Base-by-base conservation (phyloP, 1,140 invertebrate genomes). In the Cardiocondyla obscurior region DNA sequence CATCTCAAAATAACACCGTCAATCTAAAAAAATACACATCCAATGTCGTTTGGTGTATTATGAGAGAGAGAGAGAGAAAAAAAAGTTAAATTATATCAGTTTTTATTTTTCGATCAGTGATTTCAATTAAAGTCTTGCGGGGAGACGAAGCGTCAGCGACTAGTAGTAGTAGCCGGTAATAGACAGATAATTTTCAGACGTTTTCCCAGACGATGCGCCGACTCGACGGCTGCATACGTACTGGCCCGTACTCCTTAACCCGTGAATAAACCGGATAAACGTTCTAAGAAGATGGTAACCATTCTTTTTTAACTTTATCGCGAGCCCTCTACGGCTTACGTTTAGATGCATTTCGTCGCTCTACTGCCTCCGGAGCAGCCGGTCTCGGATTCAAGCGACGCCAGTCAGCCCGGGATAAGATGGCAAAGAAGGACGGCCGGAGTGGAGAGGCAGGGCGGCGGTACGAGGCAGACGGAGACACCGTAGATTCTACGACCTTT, bases 191-290 rank as follows among this genome's bases (percentile, higher is more conserved):
- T 22, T 65, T 77, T 67, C 60, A 51, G 8, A 3, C 3, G 6
- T 79, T 42, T 36, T 5, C 4, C 46, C 22, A 1, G 12, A 30
- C 42, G 4, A 12, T 42, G 25, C 22, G 25, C 10, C 36, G 69
- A 3, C 22, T 22, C 12, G 67, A 16, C 28, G 57, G 28, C 74
- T 12, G 60, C 5, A 44, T 30, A 7, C 33, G 25, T n/a, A 33
- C 22, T 3, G 65, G 64, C 65, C 67, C 58, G 58, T 36, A 67
- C 81, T 70, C 85, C 84, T 90, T 86, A 83, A 64, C 44, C 51
- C 62, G 8, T 6, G 74, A 86, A 89, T 90, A 90, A 90, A 90
- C 83, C 88, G 84, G 12, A 39, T 67, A 72, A 22, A 6, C 69
- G 64, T 73, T 85, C 49, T 64, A 49, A 57, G 53, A 83, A 77